phyloP scores from a whole-genome alignment of 2,797 vertebrate genomes.

The Acestrorhynchus altus region DNA sequence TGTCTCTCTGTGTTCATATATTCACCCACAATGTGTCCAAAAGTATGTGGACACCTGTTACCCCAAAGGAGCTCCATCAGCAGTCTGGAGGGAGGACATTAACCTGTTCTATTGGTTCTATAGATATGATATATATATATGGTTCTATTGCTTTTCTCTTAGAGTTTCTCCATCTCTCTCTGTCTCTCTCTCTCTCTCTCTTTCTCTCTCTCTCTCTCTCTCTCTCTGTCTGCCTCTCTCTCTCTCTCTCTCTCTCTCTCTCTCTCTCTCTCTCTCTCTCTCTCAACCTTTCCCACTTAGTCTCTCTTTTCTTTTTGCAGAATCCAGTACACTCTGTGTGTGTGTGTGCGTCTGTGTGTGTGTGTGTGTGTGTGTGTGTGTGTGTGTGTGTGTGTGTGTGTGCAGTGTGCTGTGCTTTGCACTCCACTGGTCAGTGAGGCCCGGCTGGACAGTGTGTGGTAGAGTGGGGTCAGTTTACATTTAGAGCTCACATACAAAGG shows the following conservation, averaged over 20 bases:
- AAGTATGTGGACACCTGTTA: neutral
- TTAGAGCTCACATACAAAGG: neutral
- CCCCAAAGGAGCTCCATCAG: no score
- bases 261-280: neutral
- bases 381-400: constrained; percentile 8
- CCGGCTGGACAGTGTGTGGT: neutral
- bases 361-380: constrained; percentile 40
- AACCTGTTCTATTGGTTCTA: no score
- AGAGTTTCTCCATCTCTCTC: constrained; percentile 1
- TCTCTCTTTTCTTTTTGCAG: neutral
- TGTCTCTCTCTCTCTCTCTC: constrained; percentile 15
- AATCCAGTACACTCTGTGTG: neutral
- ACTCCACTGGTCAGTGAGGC: neutral
- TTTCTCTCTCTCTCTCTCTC: constrained; percentile 22
- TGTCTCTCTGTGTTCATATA: constrained; percentile 28
- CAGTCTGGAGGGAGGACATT: no score
- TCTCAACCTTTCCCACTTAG: neutral
- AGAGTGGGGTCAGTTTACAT: neutral
- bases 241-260: neutral
- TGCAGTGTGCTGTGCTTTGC: neutral
- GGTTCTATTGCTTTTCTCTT: constrained; percentile 5
- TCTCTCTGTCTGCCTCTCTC: neutral
- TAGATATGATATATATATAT: no score
- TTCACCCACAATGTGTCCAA: neutral
- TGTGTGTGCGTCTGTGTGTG: constrained; percentile 33